These are phyloP conservation scores for Syrmaticus mikado DNA, from an alignment of 2,113 vertebrate species.

Conservation along the genomic window DNA sequence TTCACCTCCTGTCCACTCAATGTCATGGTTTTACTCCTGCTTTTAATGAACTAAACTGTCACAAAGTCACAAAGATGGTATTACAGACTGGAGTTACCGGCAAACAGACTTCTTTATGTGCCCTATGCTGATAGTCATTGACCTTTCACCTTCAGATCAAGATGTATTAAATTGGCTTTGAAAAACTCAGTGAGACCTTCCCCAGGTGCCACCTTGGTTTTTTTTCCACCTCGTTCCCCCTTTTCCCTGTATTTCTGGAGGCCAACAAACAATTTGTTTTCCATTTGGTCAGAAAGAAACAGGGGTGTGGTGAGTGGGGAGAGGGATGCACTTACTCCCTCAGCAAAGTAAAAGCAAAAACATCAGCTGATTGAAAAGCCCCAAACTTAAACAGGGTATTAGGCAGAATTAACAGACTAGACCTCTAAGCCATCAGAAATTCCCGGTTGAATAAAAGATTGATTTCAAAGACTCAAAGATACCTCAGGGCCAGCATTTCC, in stretches of 20 bases:
- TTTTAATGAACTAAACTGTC: not conserved
- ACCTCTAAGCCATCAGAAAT: conserved; percentile 78
- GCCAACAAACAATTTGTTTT: not conserved
- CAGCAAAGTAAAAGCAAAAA: conserved; percentile 47
- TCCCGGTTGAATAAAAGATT: conserved; percentile 75
- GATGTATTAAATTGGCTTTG: not conserved
- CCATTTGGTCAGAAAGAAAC: not conserved
- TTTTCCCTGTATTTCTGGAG: not conserved
- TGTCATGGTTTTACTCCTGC: not conserved
- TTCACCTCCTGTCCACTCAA: not conserved
- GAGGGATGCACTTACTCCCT: not conserved
- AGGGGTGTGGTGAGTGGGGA: not conserved
- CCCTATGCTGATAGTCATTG: too few species aligned
- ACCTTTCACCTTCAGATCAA: not conserved
- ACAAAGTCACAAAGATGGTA: not conserved
- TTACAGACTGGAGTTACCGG: not conserved
- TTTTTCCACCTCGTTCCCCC: not conserved
- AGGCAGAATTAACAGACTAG: conserved; percentile 75
- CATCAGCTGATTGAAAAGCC: conserved; percentile 17
- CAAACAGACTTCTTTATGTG: not conserved
- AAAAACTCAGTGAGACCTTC: not conserved
- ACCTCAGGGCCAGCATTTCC: conserved; percentile 79
- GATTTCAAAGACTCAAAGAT: conserved; percentile 81
- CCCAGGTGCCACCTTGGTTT: not conserved
- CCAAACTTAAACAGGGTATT: conserved; percentile 75